phyloP scores from a whole-genome alignment of 2,888 invertebrate species.

The Aphodius sticticus region DNA sequence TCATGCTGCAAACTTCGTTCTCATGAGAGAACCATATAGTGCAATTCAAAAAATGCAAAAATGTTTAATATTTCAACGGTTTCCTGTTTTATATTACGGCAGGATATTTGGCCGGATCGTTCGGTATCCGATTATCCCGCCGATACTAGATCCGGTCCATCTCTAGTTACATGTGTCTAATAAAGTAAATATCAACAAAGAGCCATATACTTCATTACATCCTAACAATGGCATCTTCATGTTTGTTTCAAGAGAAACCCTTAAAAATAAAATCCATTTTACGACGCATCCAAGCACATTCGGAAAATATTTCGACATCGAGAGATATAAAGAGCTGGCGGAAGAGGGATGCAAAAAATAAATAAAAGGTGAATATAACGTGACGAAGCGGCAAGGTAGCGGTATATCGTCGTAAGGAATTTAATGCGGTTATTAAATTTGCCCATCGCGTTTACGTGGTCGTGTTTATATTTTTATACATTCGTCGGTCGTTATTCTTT shows the following conservation, averaged over 20 bases:
- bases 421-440: constrained; percentile 4
- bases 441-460: not conserved
- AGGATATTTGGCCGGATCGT: too few species aligned
- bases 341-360: not conserved
- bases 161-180: not conserved
- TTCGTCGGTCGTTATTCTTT: not conserved
- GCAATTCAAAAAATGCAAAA: too few species aligned
- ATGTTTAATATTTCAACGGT: too few species aligned
- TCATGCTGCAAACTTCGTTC: too few species aligned
- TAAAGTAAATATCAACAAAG: not conserved
- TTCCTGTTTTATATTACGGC: too few species aligned
- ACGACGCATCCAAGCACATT: not conserved
- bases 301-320: not conserved
- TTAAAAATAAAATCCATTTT: not conserved
- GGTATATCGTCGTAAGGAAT: not conserved
- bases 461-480: constrained; percentile 4
- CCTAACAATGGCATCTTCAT: not conserved
- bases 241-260: not conserved
- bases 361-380: not conserved
- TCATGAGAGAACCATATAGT: too few species aligned
- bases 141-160: too few species aligned
- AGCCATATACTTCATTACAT: not conserved
- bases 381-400: not conserved
- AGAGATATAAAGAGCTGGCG: not conserved
- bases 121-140: too few species aligned